Evolutionary conservation across 2,797 vertebrate species (phyloP).

Genomic region (Merluccius polli): DNA sequence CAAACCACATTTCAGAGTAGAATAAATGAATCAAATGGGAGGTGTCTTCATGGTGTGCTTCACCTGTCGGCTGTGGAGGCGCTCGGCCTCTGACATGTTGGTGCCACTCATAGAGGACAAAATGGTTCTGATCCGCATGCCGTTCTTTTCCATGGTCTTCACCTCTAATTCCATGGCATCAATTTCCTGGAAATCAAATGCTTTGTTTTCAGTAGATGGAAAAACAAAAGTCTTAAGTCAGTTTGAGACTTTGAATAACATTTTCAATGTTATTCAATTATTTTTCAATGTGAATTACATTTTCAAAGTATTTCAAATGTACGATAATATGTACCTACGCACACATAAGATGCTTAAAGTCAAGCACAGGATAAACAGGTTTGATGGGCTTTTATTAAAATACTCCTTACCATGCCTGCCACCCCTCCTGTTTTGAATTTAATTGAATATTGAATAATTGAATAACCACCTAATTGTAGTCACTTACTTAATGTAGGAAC

Average conservation of each 20-base stretch:
- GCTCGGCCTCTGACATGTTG: constrained; percentile 75
- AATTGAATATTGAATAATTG: too few relatives aligned
- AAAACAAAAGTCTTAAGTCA: neutral
- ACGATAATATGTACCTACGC: neutral
- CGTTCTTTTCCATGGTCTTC: constrained; percentile 81
- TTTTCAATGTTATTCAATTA: too few relatives aligned
- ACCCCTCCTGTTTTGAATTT: too few relatives aligned
- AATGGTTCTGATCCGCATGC: constrained; percentile 81
- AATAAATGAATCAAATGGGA: neutral
- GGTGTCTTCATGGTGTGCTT: neutral
- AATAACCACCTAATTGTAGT: too few relatives aligned
- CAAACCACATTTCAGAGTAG: neutral
- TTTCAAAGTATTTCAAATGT: too few relatives aligned
- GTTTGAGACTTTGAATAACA: too few relatives aligned
- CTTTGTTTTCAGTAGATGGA: neutral
- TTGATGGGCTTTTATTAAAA: too few relatives aligned
- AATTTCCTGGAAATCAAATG: constrained; percentile 71
- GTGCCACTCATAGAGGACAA: constrained; percentile 78
- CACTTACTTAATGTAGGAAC: too few relatives aligned
- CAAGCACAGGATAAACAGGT: neutral
- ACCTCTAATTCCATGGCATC: constrained; percentile 83
- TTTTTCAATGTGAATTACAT: neutral
- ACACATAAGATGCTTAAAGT: neutral
- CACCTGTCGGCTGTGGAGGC: constrained; percentile 84
- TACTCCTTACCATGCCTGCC: too few relatives aligned